Percentiles rank a stretch among this genome's conserved stretches.
These are phyloP conservation scores for Ptychoptera contaminata DNA, from an alignment of 2,888 invertebrate genomes.

Conservation along the genomic window DNA sequence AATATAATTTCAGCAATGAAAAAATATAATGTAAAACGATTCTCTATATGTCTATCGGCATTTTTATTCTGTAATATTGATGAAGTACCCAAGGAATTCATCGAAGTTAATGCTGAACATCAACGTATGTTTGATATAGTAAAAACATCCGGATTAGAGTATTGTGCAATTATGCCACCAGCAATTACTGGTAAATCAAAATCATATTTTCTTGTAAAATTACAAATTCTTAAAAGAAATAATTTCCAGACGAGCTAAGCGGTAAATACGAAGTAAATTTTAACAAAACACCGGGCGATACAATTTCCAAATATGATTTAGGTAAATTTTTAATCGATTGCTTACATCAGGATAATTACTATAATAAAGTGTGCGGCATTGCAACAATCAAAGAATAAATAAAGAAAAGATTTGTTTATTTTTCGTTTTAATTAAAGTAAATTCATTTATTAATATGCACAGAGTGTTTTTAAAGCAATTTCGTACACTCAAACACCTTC, in stretches of 20 bases:
- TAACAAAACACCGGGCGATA: conserved; percentile 47
- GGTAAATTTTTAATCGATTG: conserved; percentile 60
- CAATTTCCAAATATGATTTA: conserved; percentile 60
- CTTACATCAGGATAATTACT: conserved; percentile 51
- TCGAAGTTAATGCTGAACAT: conserved; percentile 59
- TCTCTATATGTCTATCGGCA: conserved; percentile 68
- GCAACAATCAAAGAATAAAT: conserved; percentile 17
- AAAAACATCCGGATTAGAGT: conserved; percentile 50
- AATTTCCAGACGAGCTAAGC: conserved; percentile 41
- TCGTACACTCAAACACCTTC: too few species aligned
- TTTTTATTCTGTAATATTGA: conserved; percentile 59
- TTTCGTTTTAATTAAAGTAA: too few species aligned
- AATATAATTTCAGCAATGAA: conserved; percentile 71
- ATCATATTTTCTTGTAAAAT: not conserved
- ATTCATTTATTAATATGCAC: too few species aligned
- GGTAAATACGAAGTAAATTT: conserved; percentile 42
- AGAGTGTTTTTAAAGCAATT: too few species aligned
- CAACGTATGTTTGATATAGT: conserved; percentile 55
- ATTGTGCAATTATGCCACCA: conserved; percentile 63
- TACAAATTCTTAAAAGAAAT: too few species aligned
- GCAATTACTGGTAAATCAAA: conserved; percentile 45
- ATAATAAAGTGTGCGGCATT: conserved; percentile 47
- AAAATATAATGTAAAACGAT: conserved; percentile 42
- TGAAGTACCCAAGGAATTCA: conserved; percentile 62
- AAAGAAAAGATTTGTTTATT: too few species aligned